Base-by-base conservation (phyloP, 2,888 invertebrate species). In the Buathra laborator region DNA sequence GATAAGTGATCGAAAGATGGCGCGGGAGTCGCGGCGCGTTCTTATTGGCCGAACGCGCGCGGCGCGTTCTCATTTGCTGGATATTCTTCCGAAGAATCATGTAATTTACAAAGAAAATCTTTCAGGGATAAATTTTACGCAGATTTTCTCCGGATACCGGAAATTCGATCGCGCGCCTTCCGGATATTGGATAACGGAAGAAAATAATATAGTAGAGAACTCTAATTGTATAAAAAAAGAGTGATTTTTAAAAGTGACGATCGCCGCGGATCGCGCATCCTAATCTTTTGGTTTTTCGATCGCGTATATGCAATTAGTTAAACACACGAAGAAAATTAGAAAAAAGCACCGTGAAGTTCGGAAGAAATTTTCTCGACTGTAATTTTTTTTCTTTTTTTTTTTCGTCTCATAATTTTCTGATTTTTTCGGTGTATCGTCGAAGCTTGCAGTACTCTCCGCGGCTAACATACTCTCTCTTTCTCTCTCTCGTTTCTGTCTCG, bases 401-500 rank as follows among this genome's bases (percentile, higher is more conserved):
- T 24, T 6, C 12, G 3, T 59, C 12, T 44, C 19, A 14, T 19
- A 59, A 44, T 37, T 53, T 44, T 59, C 48, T 48, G 2, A 14
- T 71, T 44, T 72, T 19, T 37, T 72, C 56, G 46, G 29, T 59
- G 72, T 43, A 44, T 74, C n/a, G 53, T 75, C 79, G 75, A 83
- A 83, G 83, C 83, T 70, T 37, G 37, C 44, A 48, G 46, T 71
- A 76, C 66, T 84, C 83, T 84, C 83, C 83, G 66, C 83, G 80
- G 56, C 64, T 59, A n/a, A 74, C 59, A n/a, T 74, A 14, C 29
- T 44, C 72, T 56, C 64, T 64, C 64, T 5, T 16, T 68, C n/a
- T 24, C 32, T 10, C 12, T 51, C 56, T 59, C 68, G 59, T 67
- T 59, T 59, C 62, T 48, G 24, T 66, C n/a, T 24, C 56, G 68